A percentile compares a stretch with the other conserved stretches of the same genome.
Conservation (phyloP, 2,113 vertebrate genomes). For the Emydocephalus ijimae region DNA sequence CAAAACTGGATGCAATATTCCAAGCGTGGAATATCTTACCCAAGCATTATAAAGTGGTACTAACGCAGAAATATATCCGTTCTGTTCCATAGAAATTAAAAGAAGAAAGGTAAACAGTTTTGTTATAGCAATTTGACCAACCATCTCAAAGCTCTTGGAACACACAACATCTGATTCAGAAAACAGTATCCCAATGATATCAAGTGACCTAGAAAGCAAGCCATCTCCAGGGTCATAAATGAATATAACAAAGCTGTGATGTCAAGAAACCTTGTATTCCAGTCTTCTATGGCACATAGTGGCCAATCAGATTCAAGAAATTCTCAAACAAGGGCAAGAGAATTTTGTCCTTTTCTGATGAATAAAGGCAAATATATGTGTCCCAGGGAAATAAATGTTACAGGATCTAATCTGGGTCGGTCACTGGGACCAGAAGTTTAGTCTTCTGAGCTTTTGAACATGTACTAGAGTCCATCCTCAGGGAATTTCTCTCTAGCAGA, state of each 20-base stretch:
- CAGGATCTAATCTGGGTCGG: background rate
- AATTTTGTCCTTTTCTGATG: background rate
- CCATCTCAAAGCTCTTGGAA: background rate
- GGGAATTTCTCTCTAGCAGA: background rate
- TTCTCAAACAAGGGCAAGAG: background rate
- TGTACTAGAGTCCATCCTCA: background rate
- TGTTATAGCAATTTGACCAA: background rate
- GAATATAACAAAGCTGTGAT: background rate
- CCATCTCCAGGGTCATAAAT: background rate
- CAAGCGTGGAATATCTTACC: background rate
- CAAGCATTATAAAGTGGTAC: background rate
- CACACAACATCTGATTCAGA: background rate
- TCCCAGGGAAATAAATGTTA: background rate
- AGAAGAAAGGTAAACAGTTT: background rate
- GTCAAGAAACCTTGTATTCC: background rate
- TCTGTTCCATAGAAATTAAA: background rate
- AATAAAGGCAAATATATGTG: background rate
- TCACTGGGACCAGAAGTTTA: no score
- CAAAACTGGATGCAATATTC: background rate
- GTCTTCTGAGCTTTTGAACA: no score
- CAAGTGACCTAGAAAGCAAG: background rate
- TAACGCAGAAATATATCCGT: background rate
- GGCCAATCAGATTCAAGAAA: background rate
- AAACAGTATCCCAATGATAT: background rate
- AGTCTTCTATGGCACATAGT: background rate